phyloP scores from a whole-genome alignment of 2,797 vertebrate species.

The Sebastes flavidus region DNA sequence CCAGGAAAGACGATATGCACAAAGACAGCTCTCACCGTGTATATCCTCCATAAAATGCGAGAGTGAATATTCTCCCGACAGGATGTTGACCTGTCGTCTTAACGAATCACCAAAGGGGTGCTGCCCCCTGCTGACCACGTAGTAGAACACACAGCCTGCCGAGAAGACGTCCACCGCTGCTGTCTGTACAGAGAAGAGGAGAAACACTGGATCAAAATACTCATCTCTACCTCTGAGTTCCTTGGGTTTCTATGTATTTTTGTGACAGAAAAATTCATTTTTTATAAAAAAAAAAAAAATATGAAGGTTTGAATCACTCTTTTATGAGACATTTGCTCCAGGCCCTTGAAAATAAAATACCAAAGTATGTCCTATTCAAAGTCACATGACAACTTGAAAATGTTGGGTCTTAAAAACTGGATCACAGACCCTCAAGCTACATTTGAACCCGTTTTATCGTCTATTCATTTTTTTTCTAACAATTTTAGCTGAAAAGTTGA shows the following conservation, averaged over 20 bases:
- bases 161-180: constrained; percentile 96
- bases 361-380: background rate
- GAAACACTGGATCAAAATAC: background rate
- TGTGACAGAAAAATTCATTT: background rate
- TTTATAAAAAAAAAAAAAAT: background rate
- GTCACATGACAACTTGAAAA: background rate
- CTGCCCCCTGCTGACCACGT: constrained; percentile 88
- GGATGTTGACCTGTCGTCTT: constrained; percentile 93
- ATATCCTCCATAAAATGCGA: constrained; percentile 87
- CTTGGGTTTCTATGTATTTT: background rate
- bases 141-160: constrained; percentile 96
- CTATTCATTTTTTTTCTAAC: background rate
- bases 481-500: background rate
- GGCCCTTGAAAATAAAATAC: background rate
- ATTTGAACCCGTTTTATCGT: background rate
- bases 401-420: background rate
- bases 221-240: background rate
- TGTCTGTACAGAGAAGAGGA: constrained; percentile 79
- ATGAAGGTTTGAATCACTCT: background rate
- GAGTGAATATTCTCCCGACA: constrained; percentile 85
- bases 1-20: too few species aligned
- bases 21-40: constrained; percentile 83
- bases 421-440: background rate
- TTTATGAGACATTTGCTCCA: background rate
- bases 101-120: constrained; percentile 93